These are phyloP conservation scores for Macaria notata DNA, from an alignment of 2,888 invertebrate genomes.

Conservation along the genomic window DNA sequence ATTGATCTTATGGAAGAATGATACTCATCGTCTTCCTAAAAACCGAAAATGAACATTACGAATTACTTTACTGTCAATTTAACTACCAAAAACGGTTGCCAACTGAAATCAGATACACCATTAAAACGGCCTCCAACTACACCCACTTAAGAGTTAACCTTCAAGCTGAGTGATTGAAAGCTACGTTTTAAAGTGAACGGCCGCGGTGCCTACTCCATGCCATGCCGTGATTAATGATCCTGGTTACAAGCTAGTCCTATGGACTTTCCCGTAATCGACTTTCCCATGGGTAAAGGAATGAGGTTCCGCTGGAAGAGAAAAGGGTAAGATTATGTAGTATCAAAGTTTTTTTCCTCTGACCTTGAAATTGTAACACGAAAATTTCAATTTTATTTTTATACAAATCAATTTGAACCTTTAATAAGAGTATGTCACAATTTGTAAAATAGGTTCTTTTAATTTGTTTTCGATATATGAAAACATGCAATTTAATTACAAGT, in stretches of 20 bases:
- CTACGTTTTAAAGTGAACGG: slow-evolving; percentile 18
- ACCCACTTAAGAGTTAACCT: slow-evolving; percentile 2
- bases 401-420: neutral
- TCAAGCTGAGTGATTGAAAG: slow-evolving; percentile 16
- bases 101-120: too few species aligned
- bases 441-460: too few species aligned
- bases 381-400: neutral
- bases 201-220: slow-evolving; percentile 12
- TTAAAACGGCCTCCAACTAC: too few species aligned
- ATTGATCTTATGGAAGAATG: too few species aligned
- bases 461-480: too few species aligned
- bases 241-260: neutral
- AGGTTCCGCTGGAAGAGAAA: neutral
- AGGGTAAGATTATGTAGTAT: neutral
- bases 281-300: neutral
- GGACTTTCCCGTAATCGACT: neutral
- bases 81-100: too few species aligned
- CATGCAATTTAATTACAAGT: too few species aligned
- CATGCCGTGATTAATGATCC: slow-evolving; percentile 17
- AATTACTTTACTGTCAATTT: too few species aligned
- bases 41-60: too few species aligned
- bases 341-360: neutral
- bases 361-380: neutral
- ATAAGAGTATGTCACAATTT: too few species aligned
- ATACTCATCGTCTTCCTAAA: too few species aligned